Conservation (phyloP, 2,797 vertebrate genomes). For the Euthynnus affinis region DNA sequence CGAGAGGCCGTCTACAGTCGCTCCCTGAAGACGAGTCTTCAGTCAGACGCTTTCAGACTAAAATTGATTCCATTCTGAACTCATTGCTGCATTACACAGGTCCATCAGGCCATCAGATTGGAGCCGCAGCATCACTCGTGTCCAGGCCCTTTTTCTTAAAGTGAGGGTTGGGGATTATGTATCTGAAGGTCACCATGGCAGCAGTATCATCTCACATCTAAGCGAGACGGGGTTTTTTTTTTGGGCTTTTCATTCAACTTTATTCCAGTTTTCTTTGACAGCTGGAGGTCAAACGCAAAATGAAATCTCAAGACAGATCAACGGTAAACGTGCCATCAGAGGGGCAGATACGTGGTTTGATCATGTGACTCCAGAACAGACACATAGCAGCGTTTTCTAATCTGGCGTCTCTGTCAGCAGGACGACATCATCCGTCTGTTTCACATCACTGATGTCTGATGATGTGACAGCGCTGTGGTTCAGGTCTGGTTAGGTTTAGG, state of each 20-base stretch:
- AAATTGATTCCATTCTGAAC: slow-evolving; percentile 56
- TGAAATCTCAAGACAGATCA: too few species aligned
- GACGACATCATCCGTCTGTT: too few species aligned
- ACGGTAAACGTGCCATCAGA: not conserved
- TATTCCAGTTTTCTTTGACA: not conserved
- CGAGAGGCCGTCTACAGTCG: not conserved
- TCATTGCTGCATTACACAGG: slow-evolving; percentile 17
- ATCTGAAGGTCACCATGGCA: slow-evolving; percentile 22
- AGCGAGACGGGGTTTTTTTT: not conserved
- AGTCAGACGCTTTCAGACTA: slow-evolving; percentile 43
- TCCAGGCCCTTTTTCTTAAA: too few species aligned
- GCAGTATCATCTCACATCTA: not conserved
- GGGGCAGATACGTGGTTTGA: too few species aligned
- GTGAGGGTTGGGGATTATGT: slow-evolving; percentile 8
- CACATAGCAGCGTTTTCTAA: too few species aligned
- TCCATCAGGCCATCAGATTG: slow-evolving; percentile 47
- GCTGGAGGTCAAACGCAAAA: not conserved
- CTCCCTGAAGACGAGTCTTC: slow-evolving; percentile 18
- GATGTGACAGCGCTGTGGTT: too few species aligned
- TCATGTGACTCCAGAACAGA: too few species aligned
- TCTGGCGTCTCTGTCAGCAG: too few species aligned
- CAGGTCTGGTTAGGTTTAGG: too few species aligned
- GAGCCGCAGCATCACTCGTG: slow-evolving; percentile 7
- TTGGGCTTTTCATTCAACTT: not conserved
- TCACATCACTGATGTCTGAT: too few species aligned